Conservation (phyloP, 2,113 vertebrate genomes). For the Hucho hucho region DNA sequence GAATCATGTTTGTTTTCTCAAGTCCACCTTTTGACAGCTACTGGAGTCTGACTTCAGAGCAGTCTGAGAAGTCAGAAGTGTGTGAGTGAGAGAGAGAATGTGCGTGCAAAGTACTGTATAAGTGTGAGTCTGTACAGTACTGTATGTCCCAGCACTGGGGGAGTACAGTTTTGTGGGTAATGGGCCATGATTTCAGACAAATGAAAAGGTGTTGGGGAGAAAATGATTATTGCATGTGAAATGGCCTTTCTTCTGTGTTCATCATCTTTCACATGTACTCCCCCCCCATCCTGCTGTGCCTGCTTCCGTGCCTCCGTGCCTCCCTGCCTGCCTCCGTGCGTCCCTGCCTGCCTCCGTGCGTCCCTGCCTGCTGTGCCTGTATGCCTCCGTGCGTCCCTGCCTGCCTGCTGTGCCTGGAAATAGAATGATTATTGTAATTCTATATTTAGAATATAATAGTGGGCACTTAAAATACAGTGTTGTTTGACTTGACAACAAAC, state of each 20-base stretch:
- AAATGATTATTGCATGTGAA: constrained; percentile 47
- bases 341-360: no score
- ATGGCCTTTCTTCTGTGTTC: constrained; percentile 24
- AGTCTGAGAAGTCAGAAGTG: not conserved
- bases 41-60: constrained; percentile 12
- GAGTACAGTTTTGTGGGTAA: constrained; percentile 25
- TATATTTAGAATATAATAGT: no score
- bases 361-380: no score
- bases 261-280: not conserved
- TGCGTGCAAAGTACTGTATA: not conserved
- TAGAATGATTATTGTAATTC: no score
- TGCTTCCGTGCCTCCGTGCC: constrained; percentile 17
- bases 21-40: constrained; percentile 28
- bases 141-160: constrained; percentile 23
- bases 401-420: no score
- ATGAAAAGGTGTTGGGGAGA: constrained; percentile 36
- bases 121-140: not conserved
- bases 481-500: no score
- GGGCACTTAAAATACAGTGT: no score
- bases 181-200: constrained; percentile 22
- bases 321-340: not conserved
- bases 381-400: no score
- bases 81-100: no score
- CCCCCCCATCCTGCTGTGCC: constrained; percentile 33
- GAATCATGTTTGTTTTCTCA: constrained; percentile 42